Evolutionary conservation across 1,140 invertebrate species (phyloP).

Genomic region (Megalopta genalis): DNA sequence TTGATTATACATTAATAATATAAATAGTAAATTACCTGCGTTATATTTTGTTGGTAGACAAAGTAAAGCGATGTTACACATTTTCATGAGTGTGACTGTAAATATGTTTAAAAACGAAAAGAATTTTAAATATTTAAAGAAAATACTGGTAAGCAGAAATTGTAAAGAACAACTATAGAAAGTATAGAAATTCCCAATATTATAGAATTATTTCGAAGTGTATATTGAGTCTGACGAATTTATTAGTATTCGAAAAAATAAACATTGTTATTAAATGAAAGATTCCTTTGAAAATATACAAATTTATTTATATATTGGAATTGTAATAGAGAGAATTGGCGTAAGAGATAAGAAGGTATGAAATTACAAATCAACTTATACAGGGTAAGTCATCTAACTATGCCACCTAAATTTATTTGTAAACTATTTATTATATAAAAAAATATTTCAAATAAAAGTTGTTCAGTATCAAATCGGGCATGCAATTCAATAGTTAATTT

Average conservation of each 20-base stretch:
- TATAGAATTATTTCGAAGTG: constrained; percentile 20
- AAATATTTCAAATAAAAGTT: no score
- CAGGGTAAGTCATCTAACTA: no score
- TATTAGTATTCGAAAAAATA: constrained; percentile 25
- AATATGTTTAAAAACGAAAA: constrained; percentile 28
- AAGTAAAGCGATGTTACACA: constrained; percentile 11
- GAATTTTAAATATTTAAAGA: constrained; percentile 13
- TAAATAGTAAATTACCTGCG: constrained; percentile 5
- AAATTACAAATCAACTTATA: constrained; percentile 9
- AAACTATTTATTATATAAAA: no score
- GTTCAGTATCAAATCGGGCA: no score
- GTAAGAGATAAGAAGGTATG: constrained; percentile 27
- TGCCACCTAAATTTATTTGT: no score
- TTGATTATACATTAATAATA: not conserved
- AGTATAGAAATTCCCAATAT: not conserved
- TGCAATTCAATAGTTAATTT: no score
- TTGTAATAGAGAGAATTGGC: constrained; percentile 19
- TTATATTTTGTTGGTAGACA: constrained; percentile 5
- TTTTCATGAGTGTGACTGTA: constrained; percentile 38
- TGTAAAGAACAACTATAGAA: constrained; percentile 3
- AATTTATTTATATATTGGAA: constrained; percentile 41
- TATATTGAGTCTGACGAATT: constrained; percentile 37
- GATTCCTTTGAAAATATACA: constrained; percentile 10
- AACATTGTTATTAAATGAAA: constrained; percentile 13
- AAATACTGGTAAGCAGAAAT: not conserved